Percentiles rank a stretch among this genome's conserved stretches.
phyloP scores from a whole-genome alignment of 1,140 invertebrate species.

The Ostrea denselamellosa region DNA sequence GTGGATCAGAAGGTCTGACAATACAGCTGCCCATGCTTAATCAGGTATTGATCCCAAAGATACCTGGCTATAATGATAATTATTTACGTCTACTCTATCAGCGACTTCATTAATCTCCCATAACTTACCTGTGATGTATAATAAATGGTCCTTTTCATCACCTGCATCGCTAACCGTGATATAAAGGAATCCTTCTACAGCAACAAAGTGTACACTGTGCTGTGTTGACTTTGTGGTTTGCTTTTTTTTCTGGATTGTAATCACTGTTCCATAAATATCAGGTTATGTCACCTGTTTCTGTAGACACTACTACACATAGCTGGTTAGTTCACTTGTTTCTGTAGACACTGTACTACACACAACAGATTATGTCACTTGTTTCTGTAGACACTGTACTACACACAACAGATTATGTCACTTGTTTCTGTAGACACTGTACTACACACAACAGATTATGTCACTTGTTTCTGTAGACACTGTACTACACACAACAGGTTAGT shows the following conservation, averaged over 20 bases:
- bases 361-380: background rate
- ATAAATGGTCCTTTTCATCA: background rate
- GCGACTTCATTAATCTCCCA: background rate
- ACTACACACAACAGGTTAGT: no score
- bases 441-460: no score
- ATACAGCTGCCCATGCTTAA: background rate
- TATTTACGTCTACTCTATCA: background rate
- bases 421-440: no score
- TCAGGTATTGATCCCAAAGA: slow-evolving; percentile 1
- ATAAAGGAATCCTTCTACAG: background rate
- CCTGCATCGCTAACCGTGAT: background rate
- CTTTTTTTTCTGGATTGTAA: no score
- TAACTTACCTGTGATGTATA: slow-evolving; percentile 16
- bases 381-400: no score
- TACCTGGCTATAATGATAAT: background rate
- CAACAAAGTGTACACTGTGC: background rate
- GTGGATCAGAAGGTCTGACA: background rate
- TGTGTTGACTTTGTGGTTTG: no score
- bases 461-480: no score
- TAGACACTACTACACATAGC: no score
- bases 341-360: background rate
- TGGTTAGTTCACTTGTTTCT: no score
- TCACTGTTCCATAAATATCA: background rate
- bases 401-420: no score
- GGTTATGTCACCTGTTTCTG: background rate